Evolutionary conservation across 23 tunicate species (phyloP).

Genomic region (Phallusia fumigata): DNA sequence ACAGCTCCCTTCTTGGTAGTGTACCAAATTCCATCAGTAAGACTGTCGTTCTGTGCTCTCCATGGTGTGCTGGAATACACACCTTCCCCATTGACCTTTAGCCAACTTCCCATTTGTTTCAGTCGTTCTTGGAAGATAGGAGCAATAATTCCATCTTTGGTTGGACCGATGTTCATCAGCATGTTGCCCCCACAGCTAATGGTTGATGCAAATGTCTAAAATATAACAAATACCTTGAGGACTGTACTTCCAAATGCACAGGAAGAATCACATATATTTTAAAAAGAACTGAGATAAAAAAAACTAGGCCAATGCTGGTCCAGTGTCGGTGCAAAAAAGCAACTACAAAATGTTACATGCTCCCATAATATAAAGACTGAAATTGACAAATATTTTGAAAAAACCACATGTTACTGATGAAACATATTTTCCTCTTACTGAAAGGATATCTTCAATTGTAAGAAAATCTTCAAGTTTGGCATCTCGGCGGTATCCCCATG

Average conservation of each 20-base stretch:
- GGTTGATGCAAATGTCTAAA: constrained; percentile 76
- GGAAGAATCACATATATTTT: background rate
- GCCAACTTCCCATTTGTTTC: constrained; percentile 77
- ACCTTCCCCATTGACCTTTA: constrained; percentile 81
- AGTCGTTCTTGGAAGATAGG: constrained; percentile 78
- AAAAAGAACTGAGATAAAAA: too few relatives aligned
- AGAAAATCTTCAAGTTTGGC: constrained; percentile 81
- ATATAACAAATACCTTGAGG: background rate
- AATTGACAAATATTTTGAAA: background rate
- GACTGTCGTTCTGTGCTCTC: constrained; percentile 68
- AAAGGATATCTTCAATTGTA: constrained; percentile 78
- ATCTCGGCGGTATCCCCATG: constrained; percentile 93
- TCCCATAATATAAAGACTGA: background rate
- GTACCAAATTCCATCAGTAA: constrained; percentile 62
- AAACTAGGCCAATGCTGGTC: too few relatives aligned
- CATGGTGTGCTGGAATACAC: constrained; percentile 74
- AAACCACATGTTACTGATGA: too few relatives aligned
- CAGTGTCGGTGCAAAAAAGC: too few relatives aligned
- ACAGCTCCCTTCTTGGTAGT: constrained; percentile 41
- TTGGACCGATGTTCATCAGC: constrained; percentile 91
- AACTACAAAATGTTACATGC: too few relatives aligned
- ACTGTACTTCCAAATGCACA: background rate
- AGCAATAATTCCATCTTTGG: constrained; percentile 81
- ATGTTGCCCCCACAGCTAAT: constrained; percentile 95
- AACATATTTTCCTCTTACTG: constrained; percentile 23